A percentile compares a stretch with the other conserved stretches of the same genome.
These are phyloP conservation scores for Antheraea pernyi DNA, from an alignment of 1,140 invertebrate genomes.

Conservation along the genomic window DNA sequence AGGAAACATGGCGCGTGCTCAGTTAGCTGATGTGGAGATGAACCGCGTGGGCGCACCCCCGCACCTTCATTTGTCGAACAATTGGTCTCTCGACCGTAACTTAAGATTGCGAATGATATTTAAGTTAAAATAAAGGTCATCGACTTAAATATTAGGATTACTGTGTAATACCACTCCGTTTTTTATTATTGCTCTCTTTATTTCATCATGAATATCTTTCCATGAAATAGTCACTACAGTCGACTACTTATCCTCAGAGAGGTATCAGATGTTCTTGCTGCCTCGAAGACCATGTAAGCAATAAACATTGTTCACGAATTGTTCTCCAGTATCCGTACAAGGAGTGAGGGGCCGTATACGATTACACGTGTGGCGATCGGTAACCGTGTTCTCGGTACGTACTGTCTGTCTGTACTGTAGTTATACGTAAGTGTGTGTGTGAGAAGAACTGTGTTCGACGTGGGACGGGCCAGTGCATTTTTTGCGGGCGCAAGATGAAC, in stretches of 20 bases:
- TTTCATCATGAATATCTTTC: background rate
- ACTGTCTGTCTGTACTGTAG: slow-evolving; percentile 26
- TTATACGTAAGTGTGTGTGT: slow-evolving; percentile 48
- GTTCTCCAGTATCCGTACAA: slow-evolving; percentile 40
- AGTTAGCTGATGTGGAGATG: slow-evolving; percentile 64
- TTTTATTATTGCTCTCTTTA: background rate
- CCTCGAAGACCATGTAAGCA: slow-evolving; percentile 19
- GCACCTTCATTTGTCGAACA: slow-evolving; percentile 53
- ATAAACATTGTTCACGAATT: slow-evolving; percentile 47
- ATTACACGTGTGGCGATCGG: slow-evolving; percentile 51
- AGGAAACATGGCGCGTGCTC: slow-evolving; percentile 67
- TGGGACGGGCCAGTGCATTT: slow-evolving; percentile 74
- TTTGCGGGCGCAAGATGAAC: slow-evolving; percentile 72
- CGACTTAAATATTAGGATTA: slow-evolving; percentile 14
- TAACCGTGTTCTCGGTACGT: slow-evolving; percentile 44
- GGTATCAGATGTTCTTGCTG: slow-evolving; percentile 2
- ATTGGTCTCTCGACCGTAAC: slow-evolving; percentile 38
- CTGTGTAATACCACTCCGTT: background rate
- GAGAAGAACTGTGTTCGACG: slow-evolving; percentile 55
- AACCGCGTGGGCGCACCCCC: slow-evolving; percentile 67
- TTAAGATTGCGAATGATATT: slow-evolving; percentile 25
- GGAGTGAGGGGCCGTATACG: slow-evolving; percentile 46
- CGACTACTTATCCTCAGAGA: background rate
- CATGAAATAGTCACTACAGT: background rate
- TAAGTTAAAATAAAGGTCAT: slow-evolving; percentile 17